These are phyloP conservation scores for Globia sparganii DNA, from an alignment of 2,888 invertebrate genomes.

Conservation along the genomic window DNA sequence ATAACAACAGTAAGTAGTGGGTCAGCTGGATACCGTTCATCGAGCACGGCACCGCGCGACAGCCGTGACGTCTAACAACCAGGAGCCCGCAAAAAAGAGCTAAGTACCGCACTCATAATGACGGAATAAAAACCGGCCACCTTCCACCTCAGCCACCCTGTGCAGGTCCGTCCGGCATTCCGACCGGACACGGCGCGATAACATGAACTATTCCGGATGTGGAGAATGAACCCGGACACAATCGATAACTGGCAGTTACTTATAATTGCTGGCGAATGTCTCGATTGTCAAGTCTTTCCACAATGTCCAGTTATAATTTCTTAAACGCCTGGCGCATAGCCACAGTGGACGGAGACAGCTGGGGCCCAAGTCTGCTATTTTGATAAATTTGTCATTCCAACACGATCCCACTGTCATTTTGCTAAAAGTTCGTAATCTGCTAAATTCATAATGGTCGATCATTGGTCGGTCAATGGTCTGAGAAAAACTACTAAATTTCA, in stretches of 20 bases:
- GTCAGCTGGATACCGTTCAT: conserved; percentile 7
- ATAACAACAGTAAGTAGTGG: background rate
- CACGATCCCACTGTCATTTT: too few species aligned
- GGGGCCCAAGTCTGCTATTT: too few species aligned
- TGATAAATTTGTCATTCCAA: too few species aligned
- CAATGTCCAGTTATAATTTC: conserved; percentile 39
- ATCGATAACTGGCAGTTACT: conserved; percentile 9
- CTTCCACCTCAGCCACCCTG: conserved; percentile 7
- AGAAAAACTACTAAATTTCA: too few species aligned
- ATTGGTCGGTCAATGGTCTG: too few species aligned
- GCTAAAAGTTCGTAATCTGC: too few species aligned
- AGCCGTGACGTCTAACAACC: conserved; percentile 9
- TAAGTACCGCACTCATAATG: background rate
- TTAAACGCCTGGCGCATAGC: background rate
- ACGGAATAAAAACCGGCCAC: background rate
- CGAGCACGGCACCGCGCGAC: conserved; percentile 6
- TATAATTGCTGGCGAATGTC: conserved; percentile 50
- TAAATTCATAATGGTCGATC: too few species aligned
- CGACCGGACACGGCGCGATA: conserved; percentile 36
- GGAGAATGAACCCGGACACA: conserved; percentile 58
- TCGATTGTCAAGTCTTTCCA: conserved; percentile 33
- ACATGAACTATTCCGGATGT: conserved; percentile 58
- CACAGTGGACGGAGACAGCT: background rate
- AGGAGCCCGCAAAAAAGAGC: background rate
- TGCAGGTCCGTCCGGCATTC: background rate